Base-by-base conservation (phyloP, 2,113 vertebrate species). In the Tamias sibiricus region DNA sequence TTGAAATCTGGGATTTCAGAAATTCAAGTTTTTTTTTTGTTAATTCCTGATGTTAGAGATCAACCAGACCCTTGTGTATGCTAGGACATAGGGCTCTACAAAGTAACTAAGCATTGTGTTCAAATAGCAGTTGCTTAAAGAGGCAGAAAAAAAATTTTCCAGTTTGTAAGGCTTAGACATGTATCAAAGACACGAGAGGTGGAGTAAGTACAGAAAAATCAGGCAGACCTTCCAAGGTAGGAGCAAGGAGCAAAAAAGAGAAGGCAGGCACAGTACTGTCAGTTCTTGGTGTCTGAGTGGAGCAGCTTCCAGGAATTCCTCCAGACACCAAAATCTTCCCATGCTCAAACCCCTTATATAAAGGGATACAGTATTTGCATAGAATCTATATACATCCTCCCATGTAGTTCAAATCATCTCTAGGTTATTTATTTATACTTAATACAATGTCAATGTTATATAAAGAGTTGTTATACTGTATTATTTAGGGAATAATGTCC, bases 111-210 rank as follows among this genome's bases (percentile, higher is more conserved):
- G 35, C 35, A 20, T 42, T 84, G 19, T 57, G 22, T 87, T 6
- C 71, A 87, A 91, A 93, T 68, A 82, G 22, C 42, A 93, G 19
- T 62, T 79, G 32, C 54, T 91, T 83, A 95, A 83, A 83, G 79
- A 76, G 42, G 42, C n/a, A 81, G 79, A 89, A 49, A 44, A 47
- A 44, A 85, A 82, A 79, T 14, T 59, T 84, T 74, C n/a, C 3
- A 68, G 2, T 86, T n/a, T 86, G 80, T 81, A 68, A 77, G 80
- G 22, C 42, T 49, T 80, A 92, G 54, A 68, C 87, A 90, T 74
- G 4, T 59, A 42, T 77, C 40, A 59, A n/a, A 22, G 57, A 84
- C 4, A 13, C 52, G 9, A 81, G 40, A 87, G 40, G 52, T 72
- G 37, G 37, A 44, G 7, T 32, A 54, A 87, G 22, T 83, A 16